Percentiles rank a stretch among this genome's conserved stretches.
These are phyloP conservation scores for Reinhardtius hippoglossoides DNA, from an alignment of 2,113 vertebrate genomes.

Conservation along the genomic window DNA sequence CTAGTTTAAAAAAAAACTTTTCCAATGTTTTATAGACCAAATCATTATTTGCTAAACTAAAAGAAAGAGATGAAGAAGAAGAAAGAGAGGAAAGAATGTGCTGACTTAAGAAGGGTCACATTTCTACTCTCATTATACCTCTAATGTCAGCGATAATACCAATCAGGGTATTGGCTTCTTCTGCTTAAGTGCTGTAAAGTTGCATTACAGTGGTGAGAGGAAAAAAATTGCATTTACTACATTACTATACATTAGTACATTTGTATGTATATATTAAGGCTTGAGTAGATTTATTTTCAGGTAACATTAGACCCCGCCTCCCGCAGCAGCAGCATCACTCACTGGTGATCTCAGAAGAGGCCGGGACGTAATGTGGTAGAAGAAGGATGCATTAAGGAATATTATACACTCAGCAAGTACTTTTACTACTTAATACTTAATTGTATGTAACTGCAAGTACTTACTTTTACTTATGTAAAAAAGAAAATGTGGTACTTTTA, in stretches of 20 bases:
- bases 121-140: not conserved
- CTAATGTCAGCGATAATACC: conserved; percentile 1
- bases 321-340: no score
- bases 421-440: not conserved
- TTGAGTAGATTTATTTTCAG: no score
- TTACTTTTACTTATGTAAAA: not conserved
- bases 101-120: not conserved
- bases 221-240: no score
- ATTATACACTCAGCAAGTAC: conserved; percentile 13
- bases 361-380: no score
- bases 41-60: not conserved
- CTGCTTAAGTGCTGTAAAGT: conserved; percentile 20
- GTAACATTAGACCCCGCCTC: no score
- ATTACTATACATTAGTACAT: no score
- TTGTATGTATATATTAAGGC: no score
- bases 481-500: not conserved
- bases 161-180: not conserved
- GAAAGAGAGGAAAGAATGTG: not conserved
- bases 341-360: no score
- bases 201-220: not conserved
- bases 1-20: not conserved
- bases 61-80: not conserved
- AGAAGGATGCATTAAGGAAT: not conserved
- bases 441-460: conserved; percentile 6
- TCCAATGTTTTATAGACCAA: not conserved